These are phyloP conservation scores for Pristionchus pacificus DNA, from an alignment of 1,140 invertebrate genomes.

Conservation along the genomic window DNA sequence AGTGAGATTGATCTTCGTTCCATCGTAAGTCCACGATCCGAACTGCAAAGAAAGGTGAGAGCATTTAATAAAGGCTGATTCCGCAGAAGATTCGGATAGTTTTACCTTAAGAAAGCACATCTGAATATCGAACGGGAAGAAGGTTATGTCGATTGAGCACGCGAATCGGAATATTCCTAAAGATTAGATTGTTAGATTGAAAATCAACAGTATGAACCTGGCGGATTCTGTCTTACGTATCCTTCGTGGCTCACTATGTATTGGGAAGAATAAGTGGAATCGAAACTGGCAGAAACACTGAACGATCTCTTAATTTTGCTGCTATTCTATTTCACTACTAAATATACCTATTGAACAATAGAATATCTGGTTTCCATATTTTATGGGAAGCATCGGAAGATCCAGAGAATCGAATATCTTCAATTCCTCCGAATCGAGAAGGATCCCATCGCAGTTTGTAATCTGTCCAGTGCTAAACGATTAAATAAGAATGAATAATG, in stretches of 20 bases:
- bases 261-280: slow-evolving; percentile 27
- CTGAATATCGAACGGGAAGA: slow-evolving; percentile 29
- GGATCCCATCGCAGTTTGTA: slow-evolving; percentile 35
- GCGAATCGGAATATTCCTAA: slow-evolving; percentile 21
- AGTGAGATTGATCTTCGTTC: slow-evolving; percentile 24
- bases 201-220: slow-evolving; percentile 25
- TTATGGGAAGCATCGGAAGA: not conserved
- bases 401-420: slow-evolving; percentile 21
- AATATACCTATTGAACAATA: slow-evolving; percentile 30
- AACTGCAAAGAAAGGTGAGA: not conserved
- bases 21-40: slow-evolving; percentile 27
- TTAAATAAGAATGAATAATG: too few species aligned
- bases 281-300: slow-evolving; percentile 27
- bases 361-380: slow-evolving; percentile 26
- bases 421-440: slow-evolving; percentile 30
- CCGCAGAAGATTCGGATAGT: slow-evolving; percentile 2
- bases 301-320: too few species aligned
- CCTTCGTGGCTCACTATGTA: slow-evolving; percentile 24
- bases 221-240: slow-evolving; percentile 29
- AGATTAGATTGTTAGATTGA: not conserved
- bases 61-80: too few species aligned
- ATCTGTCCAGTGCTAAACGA: slow-evolving; percentile 28
- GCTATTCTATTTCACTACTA: too few species aligned
- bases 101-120: slow-evolving; percentile 27
- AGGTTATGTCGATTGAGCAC: slow-evolving; percentile 29